Evolutionary conservation across 2,797 vertebrate genomes (phyloP), one percentile per base, ranked within the genome.

Genomic region (Vespertilio murinus): DNA sequence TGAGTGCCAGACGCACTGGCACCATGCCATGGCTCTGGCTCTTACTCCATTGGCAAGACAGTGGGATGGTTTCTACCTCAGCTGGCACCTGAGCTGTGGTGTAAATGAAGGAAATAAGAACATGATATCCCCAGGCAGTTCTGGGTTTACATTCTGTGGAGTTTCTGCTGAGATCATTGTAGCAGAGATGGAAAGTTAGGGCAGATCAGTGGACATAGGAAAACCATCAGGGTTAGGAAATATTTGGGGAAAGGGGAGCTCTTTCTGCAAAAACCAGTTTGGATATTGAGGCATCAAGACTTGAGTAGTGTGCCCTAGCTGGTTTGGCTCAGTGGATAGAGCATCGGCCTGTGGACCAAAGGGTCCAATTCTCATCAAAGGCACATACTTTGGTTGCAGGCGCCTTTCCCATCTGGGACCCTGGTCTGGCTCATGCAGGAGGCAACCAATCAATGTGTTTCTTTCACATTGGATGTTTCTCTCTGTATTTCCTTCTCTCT

Each of bases 221-320:
- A 92, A 87, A 47, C 28, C 73, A 52, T 9, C 45, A 11, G 23
- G 10, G 52, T 25, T 79, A 56, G 23, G 38, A 93, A 84, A 38
- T 84, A 67, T 28, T 74, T 88, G 52, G 59, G 79, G 28, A 81
- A 28, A 28, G 28, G 73, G 9, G 30, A 67, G 64, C 22, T 59
- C 54, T 91, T 87, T 85, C 47, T 95, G 35, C 65, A 81, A 28
- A 94, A 85, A 85, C 33, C 45, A 70, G 11, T 7, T 30, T 70
- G 22, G 54, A 33, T 70, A 82, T 10, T 30, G 8, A 30, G 42
- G 16, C 30, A 88, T 73, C 9, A 64, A 42, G 6, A 18, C 77
- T 49, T 93, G 28, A 64, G 8, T 38, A 87, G 56, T 35, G 45
- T 30, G 28, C 28, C 59, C 59, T 30, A 61, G 59, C 59, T 61